These are phyloP conservation scores for Escarpia spicata DNA, from an alignment of 2,888 invertebrate genomes.

Conservation along the genomic window DNA sequence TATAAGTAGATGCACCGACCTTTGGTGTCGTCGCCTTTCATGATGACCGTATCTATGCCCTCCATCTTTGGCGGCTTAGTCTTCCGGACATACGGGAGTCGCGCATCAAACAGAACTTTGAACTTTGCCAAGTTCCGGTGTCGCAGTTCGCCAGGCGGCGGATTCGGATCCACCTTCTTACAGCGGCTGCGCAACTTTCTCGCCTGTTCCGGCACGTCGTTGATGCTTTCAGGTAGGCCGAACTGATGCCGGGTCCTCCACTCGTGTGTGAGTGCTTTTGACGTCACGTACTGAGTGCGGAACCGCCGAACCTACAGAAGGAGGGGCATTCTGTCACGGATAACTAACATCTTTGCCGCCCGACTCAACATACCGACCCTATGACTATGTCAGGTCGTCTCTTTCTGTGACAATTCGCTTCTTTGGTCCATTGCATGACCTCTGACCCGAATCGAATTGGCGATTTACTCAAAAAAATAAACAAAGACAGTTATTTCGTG, in stretches of 20 bases:
- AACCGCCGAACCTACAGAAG: conserved; percentile 40
- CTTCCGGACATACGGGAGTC: background rate
- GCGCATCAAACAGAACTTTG: background rate
- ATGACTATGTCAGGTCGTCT: too few relatives aligned
- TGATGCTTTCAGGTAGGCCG: conserved; percentile 48
- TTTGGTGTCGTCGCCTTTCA: background rate
- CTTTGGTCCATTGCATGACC: too few relatives aligned
- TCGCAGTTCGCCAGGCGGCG: background rate
- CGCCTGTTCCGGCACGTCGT: background rate
- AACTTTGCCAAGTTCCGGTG: background rate
- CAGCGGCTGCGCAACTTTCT: background rate
- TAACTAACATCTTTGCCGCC: too few relatives aligned
- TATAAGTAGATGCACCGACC: background rate
- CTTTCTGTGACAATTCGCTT: too few relatives aligned
- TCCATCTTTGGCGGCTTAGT: background rate
- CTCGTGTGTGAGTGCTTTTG: conserved; percentile 52
- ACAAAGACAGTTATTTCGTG: too few relatives aligned
- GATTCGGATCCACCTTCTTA: background rate
- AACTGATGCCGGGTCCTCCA: conserved; percentile 47
- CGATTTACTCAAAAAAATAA: too few relatives aligned
- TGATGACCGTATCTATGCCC: background rate
- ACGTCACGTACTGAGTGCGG: conserved; percentile 56
- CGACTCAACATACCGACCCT: too few relatives aligned
- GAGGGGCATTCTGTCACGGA: background rate
- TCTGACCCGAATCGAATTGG: too few relatives aligned